Evolutionary conservation across 2,113 vertebrate genomes (phyloP).

Genomic region (Microcebus ravelobensis): DNA sequence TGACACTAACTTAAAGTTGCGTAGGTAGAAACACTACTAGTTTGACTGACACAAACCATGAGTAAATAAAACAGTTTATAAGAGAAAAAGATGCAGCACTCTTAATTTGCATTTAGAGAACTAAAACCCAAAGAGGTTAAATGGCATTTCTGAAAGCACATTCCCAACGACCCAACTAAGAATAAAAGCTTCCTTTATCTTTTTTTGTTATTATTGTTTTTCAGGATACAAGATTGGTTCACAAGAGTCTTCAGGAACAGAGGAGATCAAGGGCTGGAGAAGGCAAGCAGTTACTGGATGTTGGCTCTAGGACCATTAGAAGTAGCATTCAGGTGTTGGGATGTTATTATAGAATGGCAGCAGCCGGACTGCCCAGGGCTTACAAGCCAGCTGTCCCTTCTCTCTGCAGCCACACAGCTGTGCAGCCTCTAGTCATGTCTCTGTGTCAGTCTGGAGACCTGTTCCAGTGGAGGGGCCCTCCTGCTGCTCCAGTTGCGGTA

Average conservation of each 20-base stretch:
- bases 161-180: not conserved
- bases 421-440: no score
- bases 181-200: not conserved
- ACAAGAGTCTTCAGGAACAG: not conserved
- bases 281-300: not conserved
- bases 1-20: not conserved
- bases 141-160: not conserved
- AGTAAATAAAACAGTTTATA: not conserved
- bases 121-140: not conserved
- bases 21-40: not conserved
- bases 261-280: not conserved
- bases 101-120: not conserved
- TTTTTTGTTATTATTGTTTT: no score
- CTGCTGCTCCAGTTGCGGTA: no score
- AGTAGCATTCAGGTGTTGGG: no score
- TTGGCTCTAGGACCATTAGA: not conserved
- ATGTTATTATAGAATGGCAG: no score
- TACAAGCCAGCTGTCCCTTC: no score
- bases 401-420: no score
- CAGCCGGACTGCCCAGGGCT: rapidly evolving
- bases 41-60: not conserved
- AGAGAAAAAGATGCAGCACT: not conserved
- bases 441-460: no score
- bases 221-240: not conserved
- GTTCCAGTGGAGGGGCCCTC: no score